A percentile compares a stretch with the other conserved stretches of the same genome.
phyloP scores from a whole-genome alignment of 2,888 invertebrate species.

The Taphrorychus bicolor region DNA sequence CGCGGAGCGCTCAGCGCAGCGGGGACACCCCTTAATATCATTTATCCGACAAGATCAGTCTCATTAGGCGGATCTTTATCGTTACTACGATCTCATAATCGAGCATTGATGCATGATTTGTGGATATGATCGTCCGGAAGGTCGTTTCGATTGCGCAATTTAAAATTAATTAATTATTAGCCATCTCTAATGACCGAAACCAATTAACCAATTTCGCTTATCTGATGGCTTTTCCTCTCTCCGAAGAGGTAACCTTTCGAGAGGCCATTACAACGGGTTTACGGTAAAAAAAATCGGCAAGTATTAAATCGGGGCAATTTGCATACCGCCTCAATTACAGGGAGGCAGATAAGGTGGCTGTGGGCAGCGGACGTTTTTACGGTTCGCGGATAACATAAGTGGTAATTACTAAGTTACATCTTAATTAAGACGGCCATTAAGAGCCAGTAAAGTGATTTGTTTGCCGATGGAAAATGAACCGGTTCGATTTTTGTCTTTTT shows the following conservation, averaged over 20 bases:
- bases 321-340: constrained; percentile 35
- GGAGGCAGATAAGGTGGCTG: constrained; percentile 15
- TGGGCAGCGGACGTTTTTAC: constrained; percentile 26
- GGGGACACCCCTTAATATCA: constrained; percentile 26
- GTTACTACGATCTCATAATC: constrained; percentile 38
- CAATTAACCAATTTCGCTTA: constrained; percentile 7
- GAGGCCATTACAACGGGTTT: background rate
- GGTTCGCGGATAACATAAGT: constrained; percentile 9
- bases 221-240: too few relatives aligned
- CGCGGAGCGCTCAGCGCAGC: constrained; percentile 31
- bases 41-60: constrained; percentile 35
- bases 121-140: background rate
- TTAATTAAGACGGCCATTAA: constrained; percentile 40
- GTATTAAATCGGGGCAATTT: constrained; percentile 29
- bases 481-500: background rate
- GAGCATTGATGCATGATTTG: background rate
- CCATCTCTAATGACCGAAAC: background rate
- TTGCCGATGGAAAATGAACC: constrained; percentile 4
- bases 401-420: constrained; percentile 33
- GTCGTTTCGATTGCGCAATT: background rate
- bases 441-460: constrained; percentile 13
- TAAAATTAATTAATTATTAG: too few relatives aligned
- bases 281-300: constrained; percentile 7
- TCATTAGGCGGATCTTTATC: constrained; percentile 45
- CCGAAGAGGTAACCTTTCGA: background rate